These are phyloP conservation scores for Pachliopta kotzebuea DNA, from an alignment of 2,888 invertebrate genomes.

Conservation along the genomic window DNA sequence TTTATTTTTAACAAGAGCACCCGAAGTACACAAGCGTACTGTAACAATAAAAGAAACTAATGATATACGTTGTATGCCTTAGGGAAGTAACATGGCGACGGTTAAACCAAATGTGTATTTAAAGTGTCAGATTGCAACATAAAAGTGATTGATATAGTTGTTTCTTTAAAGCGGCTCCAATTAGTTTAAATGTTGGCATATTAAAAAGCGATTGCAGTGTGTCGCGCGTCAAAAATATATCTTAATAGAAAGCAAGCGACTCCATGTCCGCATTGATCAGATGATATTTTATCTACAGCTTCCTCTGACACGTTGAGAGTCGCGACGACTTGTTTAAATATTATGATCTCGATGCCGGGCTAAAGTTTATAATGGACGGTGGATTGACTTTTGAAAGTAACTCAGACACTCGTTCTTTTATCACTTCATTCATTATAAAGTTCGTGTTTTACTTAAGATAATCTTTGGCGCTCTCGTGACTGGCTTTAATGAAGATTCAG, in stretches of 20 bases:
- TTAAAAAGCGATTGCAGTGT: conserved; percentile 49
- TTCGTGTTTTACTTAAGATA: conserved; percentile 24
- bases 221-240: conserved; percentile 54
- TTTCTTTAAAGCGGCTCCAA: conserved; percentile 56
- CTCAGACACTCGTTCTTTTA: conserved; percentile 12
- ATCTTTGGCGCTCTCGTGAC: conserved; percentile 24
- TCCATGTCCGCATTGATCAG: conserved; percentile 53
- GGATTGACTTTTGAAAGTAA: conserved; percentile 28
- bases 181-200: conserved; percentile 55
- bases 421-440: conserved; percentile 25
- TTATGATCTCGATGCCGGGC: conserved; percentile 46
- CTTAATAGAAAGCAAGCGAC: conserved; percentile 47
- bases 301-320: conserved; percentile 47
- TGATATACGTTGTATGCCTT: neutral
- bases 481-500: conserved; percentile 20
- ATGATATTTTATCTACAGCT: conserved; percentile 53
- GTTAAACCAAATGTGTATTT: conserved; percentile 15
- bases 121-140: conserved; percentile 18
- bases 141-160: conserved; percentile 56
- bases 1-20: too few species aligned
- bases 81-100: conserved; percentile 4
- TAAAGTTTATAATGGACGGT: conserved; percentile 49
- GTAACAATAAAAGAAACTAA: neutral
- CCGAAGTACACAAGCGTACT: neutral
- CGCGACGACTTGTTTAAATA: conserved; percentile 39